Conservation (phyloP, 2,797 vertebrate species). For the Acrocephalus scirpaceus region DNA sequence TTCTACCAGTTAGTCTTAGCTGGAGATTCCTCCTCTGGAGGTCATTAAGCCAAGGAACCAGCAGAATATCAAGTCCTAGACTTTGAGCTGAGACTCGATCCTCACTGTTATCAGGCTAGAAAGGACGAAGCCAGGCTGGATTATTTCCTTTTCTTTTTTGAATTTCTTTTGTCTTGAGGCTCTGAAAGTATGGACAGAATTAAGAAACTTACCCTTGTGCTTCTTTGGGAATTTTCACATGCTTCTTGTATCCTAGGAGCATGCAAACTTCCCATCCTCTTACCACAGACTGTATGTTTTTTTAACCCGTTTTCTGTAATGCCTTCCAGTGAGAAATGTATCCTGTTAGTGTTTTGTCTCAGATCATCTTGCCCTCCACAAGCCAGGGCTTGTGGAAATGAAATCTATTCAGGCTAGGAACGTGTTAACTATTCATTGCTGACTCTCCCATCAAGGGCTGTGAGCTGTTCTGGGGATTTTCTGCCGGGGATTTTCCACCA, state of each 20-base stretch:
- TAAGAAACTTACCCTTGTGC: background rate
- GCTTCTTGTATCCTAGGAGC: background rate
- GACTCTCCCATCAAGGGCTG: background rate
- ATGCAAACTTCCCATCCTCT: background rate
- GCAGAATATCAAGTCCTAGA: background rate
- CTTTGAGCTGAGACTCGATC: background rate
- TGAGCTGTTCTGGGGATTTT: constrained; percentile 29
- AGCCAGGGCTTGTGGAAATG: background rate
- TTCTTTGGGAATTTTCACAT: background rate
- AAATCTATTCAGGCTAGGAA: background rate
- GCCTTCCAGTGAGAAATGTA: background rate
- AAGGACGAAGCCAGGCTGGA: background rate
- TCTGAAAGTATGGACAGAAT: background rate
- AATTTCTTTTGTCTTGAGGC: background rate
- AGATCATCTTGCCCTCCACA: background rate
- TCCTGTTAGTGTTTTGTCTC: background rate
- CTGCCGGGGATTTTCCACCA: constrained; percentile 44
- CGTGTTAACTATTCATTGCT: background rate
- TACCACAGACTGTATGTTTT: background rate
- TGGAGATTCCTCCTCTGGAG: background rate
- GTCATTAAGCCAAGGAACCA: background rate
- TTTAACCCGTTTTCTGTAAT: background rate
- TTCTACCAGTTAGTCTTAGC: background rate
- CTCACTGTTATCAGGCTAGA: background rate
- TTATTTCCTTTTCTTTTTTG: background rate